Percentiles rank a stretch among this genome's conserved stretches.
phyloP scores from a whole-genome alignment of 2,113 vertebrate genomes.

The Protobothrops flavoviridis region DNA sequence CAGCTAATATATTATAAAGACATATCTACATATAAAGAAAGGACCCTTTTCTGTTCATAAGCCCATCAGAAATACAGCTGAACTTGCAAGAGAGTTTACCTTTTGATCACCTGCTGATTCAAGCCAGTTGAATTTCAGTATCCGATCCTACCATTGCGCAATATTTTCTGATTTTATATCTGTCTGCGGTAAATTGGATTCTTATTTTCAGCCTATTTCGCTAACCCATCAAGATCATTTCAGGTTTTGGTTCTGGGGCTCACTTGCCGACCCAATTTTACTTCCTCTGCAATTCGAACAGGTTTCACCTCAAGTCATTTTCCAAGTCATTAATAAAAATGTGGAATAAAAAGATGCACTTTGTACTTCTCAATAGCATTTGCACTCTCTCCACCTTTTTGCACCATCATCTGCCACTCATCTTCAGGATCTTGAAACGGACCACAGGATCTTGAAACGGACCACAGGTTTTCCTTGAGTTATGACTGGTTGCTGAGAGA shows the following conservation, averaged over 20 bases:
- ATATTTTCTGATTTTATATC: not conserved
- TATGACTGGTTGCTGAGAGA: too few relatives aligned
- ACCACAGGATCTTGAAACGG: too few relatives aligned
- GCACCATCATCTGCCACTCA: too few relatives aligned
- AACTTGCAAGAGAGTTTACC: not conserved
- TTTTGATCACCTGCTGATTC: not conserved
- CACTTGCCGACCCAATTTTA: not conserved
- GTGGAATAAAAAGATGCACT: too few relatives aligned
- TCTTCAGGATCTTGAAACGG: too few relatives aligned
- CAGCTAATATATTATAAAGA: too few relatives aligned
- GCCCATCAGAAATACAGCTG: not conserved
- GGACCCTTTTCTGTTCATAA: not conserved
- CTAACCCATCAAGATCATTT: not conserved
- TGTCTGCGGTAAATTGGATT: not conserved
- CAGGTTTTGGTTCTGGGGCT: not conserved
- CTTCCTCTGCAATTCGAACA: too few relatives aligned
- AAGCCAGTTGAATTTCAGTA: not conserved
- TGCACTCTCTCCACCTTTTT: too few relatives aligned
- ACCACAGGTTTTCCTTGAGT: too few relatives aligned
- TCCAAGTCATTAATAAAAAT: too few relatives aligned
- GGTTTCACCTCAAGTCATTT: too few relatives aligned
- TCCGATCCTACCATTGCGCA: not conserved
- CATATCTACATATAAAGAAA: not conserved
- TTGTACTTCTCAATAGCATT: too few relatives aligned
- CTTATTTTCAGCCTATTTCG: not conserved